Conservation (phyloP, 2,113 vertebrate genomes). For the Aldabrachelys gigantea region DNA sequence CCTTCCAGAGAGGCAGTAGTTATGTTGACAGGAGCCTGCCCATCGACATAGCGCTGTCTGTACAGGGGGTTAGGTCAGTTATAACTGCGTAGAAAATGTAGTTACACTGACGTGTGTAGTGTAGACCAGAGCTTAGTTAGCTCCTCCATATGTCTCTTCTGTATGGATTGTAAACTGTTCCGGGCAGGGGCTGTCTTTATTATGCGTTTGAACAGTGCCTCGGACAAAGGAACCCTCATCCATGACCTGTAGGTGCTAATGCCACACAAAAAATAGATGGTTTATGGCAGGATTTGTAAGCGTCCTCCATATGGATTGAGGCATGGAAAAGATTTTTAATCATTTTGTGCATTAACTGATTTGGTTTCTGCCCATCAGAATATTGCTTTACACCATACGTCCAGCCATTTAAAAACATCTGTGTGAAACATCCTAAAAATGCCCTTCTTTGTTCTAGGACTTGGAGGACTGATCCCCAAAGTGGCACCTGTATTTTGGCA, state of each 20-base stretch:
- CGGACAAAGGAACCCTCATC: neutral
- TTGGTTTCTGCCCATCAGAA: neutral
- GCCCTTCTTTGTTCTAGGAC: conserved; percentile 62
- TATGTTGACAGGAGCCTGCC: neutral
- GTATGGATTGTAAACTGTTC: neutral
- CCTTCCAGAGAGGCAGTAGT: neutral
- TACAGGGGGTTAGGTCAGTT: neutral
- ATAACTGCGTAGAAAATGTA: neutral
- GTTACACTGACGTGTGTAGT: neutral
- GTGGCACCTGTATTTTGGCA: conserved; percentile 75
- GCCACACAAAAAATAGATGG: too few species aligned
- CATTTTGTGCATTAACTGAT: neutral
- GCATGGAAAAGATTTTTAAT: neutral
- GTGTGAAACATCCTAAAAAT: neutral
- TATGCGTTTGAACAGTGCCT: neutral
- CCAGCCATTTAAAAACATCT: neutral
- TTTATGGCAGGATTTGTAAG: neutral
- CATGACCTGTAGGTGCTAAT: neutral
- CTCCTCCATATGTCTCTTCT: neutral
- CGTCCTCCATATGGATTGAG: neutral
- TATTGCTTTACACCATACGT: neutral
- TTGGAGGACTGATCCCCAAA: conserved; percentile 79
- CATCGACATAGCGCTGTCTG: neutral
- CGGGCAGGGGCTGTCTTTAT: neutral
- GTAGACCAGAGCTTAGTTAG: neutral